These are phyloP conservation scores for Lampropteryx suffumata DNA, from an alignment of 2,888 invertebrate species.

Conservation along the genomic window DNA sequence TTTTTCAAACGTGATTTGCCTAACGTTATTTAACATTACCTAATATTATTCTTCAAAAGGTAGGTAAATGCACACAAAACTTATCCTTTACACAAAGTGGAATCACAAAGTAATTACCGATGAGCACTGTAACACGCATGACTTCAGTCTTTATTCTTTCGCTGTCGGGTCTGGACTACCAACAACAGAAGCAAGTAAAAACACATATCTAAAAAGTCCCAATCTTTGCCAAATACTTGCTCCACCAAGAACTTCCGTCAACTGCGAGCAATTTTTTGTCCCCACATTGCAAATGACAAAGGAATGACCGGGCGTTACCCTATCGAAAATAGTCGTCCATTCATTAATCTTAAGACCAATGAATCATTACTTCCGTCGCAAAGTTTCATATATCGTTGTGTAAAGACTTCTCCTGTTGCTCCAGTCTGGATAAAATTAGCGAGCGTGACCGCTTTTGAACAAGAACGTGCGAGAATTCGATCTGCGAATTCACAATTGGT, in stretches of 20 bases:
- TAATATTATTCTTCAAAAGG: too few species aligned
- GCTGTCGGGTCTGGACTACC: slow-evolving; percentile 61
- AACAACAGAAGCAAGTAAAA: slow-evolving; percentile 56
- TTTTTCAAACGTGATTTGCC: too few species aligned
- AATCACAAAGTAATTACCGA: slow-evolving; percentile 58
- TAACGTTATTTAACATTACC: too few species aligned
- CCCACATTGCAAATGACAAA: slow-evolving; percentile 40
- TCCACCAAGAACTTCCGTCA: slow-evolving; percentile 61
- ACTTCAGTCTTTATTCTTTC: slow-evolving; percentile 59
- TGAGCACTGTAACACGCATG: slow-evolving; percentile 67
- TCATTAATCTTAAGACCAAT: slow-evolving; percentile 49
- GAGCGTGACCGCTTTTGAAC: not conserved
- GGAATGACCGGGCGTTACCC: slow-evolving; percentile 55
- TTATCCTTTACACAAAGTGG: slow-evolving; percentile 10
- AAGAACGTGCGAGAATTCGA: not conserved
- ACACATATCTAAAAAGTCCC: slow-evolving; percentile 50
- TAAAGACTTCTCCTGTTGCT: slow-evolving; percentile 35
- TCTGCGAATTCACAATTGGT: slow-evolving; percentile 1
- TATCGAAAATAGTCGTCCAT: slow-evolving; percentile 49
- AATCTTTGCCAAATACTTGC: slow-evolving; percentile 67
- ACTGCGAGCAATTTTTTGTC: slow-evolving; percentile 49
- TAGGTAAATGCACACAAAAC: not conserved
- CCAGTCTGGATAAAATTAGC: slow-evolving; percentile 32
- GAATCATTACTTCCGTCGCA: slow-evolving; percentile 45
- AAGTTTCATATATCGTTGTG: slow-evolving; percentile 33